Evolutionary conservation across 53 echinoderm and acorn worm species (phyloP).

Genomic region (Hippasteria phrygiana): DNA sequence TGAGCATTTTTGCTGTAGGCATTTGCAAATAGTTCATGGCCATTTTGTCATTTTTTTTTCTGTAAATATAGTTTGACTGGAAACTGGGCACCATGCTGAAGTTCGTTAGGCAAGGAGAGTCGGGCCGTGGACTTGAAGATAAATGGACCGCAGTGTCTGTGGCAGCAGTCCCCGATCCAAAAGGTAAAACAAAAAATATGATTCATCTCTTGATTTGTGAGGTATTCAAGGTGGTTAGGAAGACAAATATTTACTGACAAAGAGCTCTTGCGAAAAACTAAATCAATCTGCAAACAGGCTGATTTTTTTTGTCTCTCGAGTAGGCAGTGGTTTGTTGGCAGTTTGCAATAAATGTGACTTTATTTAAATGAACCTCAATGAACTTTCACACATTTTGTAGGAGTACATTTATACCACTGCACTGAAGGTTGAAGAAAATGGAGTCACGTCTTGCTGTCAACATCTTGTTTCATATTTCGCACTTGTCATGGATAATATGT

Average conservation of each 20-base stretch:
- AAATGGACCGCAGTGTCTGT: not conserved
- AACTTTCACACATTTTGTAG: not conserved
- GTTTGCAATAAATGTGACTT: not conserved
- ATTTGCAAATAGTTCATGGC: not conserved
- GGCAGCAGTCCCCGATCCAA: not conserved
- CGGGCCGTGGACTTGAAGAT: not conserved
- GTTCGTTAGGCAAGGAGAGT: constrained; percentile 32
- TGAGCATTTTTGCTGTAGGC: too few species aligned
- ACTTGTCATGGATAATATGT: not conserved
- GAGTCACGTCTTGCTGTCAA: too few species aligned
- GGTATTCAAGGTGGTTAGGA: not conserved
- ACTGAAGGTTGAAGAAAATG: too few species aligned
- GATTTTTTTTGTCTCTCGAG: not conserved
- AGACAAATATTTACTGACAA: constrained; percentile 23
- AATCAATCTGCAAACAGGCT: constrained; percentile 11
- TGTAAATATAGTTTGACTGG: not conserved
- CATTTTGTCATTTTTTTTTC: not conserved
- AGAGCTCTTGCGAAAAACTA: not conserved
- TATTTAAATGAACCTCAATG: not conserved
- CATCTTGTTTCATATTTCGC: too few species aligned
- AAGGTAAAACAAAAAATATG: constrained; percentile 36
- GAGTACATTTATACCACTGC: too few species aligned
- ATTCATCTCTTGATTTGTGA: constrained; percentile 1
- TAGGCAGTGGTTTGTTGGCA: not conserved
- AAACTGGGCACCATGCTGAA: constrained; percentile 31